Percentiles rank a stretch among this genome's conserved stretches.
Evolutionary conservation across 2,797 vertebrate species (phyloP).

Genomic region (Geotrypetes seraphini): DNA sequence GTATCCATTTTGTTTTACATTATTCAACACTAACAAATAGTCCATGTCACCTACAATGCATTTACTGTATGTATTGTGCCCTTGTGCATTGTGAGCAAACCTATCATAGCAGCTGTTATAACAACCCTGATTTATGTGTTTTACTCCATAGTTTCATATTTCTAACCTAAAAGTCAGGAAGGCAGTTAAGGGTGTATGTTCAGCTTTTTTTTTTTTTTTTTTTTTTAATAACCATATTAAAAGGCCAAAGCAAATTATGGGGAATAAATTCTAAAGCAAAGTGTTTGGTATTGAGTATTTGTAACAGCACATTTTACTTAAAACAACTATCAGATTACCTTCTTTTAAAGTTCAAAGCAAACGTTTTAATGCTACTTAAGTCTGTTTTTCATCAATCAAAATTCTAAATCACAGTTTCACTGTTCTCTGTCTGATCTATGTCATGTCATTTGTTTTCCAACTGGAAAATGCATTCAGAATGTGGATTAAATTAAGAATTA

Average conservation of each 20-base stretch:
- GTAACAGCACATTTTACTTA: conserved; percentile 76
- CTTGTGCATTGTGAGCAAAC: conserved; percentile 1
- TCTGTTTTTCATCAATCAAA: conserved; percentile 91
- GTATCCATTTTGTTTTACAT: background rate
- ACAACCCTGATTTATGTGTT: conserved; percentile 13
- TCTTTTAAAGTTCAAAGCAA: conserved; percentile 92
- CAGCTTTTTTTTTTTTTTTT: background rate
- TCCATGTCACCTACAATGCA: conserved; percentile 3
- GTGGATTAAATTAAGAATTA: conserved; percentile 63
- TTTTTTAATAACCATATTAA: too few species aligned
- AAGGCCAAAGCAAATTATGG: conserved; percentile 17
- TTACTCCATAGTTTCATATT: conserved; percentile 9
- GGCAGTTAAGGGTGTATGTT: conserved; percentile 5
- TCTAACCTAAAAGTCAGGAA: conserved; percentile 6
- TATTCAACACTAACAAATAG: conserved; percentile 1
- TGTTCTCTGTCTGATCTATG: conserved; percentile 54
- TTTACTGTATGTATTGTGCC: conserved; percentile 5
- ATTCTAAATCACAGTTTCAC: conserved; percentile 57
- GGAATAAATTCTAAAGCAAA: conserved; percentile 37
- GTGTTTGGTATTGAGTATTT: conserved; percentile 43
- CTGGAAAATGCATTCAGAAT: conserved; percentile 45
- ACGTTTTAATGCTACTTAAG: conserved; percentile 70
- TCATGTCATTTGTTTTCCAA: conserved; percentile 53
- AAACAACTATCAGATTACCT: conserved; percentile 93
- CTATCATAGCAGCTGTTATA: conserved; percentile 12